These are phyloP conservation scores for Paramormyrops kingsleyae DNA, from an alignment of 2,113 vertebrate species.

Conservation along the genomic window DNA sequence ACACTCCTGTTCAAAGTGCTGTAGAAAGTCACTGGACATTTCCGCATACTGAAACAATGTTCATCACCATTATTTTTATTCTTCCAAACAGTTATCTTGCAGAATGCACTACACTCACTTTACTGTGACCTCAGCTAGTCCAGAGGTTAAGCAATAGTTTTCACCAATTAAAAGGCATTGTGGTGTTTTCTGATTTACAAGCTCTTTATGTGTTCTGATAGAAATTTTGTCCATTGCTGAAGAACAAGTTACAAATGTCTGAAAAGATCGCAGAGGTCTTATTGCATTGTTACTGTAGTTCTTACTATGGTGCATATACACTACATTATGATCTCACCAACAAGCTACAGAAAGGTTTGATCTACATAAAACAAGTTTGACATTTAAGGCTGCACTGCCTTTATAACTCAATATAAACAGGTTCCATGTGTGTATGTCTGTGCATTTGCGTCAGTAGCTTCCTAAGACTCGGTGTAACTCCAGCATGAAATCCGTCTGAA, in stretches of 20 bases:
- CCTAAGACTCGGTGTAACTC: not conserved
- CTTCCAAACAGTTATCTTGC: not conserved
- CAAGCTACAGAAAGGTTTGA: not conserved
- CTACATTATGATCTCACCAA: not conserved
- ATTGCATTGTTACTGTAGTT: not conserved
- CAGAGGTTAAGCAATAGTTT: not conserved
- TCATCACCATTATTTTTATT: not conserved
- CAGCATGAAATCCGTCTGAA: not conserved
- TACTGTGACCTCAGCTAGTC: not conserved
- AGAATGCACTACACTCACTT: not conserved
- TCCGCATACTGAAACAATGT: not conserved
- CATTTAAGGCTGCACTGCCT: not conserved
- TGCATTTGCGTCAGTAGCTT: not conserved
- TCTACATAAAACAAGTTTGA: conserved; percentile 2
- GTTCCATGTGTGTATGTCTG: not conserved
- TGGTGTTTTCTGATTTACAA: not conserved
- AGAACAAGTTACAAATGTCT: not conserved
- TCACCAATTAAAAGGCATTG: not conserved
- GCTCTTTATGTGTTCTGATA: not conserved
- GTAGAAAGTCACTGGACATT: not conserved
- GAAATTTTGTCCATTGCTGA: not conserved
- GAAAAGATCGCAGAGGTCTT: not conserved
- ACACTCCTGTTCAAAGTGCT: not conserved
- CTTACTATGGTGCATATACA: not conserved
- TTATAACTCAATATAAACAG: not conserved